Conservation (phyloP, 92 coral and sea anemone species). For the Epizoanthus fatuus region DNA sequence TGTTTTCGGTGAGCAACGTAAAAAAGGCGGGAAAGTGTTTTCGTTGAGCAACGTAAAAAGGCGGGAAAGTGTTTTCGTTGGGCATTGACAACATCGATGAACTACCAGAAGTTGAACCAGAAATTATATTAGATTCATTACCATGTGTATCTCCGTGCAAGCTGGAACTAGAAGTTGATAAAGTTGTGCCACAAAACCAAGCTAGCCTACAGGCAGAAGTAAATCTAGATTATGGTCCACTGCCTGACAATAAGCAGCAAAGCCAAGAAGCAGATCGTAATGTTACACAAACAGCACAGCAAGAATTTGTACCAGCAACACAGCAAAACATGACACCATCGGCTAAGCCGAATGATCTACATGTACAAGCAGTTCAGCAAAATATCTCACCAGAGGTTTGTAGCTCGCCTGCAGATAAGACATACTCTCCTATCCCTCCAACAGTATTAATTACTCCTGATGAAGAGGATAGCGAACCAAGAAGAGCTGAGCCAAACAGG, state of each 20-base stretch:
- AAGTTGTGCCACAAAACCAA: neutral
- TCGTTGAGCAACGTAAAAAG: too few relatives aligned
- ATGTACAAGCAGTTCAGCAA: neutral
- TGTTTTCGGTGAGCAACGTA: too few relatives aligned
- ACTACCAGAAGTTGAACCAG: slow-evolving; percentile 31
- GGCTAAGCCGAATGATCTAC: neutral
- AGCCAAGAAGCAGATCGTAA: neutral
- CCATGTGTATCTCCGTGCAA: slow-evolving; percentile 14
- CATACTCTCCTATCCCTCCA: slow-evolving; percentile 22
- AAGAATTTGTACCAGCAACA: slow-evolving; percentile 10
- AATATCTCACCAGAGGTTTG: slow-evolving; percentile 15
- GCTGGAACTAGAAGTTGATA: neutral
- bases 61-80: too few relatives aligned
- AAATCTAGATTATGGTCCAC: neutral
- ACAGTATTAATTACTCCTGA: slow-evolving; percentile 25
- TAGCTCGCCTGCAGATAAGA: neutral
- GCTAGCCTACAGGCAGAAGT: neutral
- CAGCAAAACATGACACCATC: neutral
- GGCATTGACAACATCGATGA: slow-evolving; percentile 40
- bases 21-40: too few relatives aligned
- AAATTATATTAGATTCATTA: slow-evolving; percentile 16
- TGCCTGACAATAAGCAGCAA: neutral
- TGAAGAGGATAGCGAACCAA: slow-evolving; percentile 24
- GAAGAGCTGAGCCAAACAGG: neutral
- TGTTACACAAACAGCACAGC: neutral